Conservation (phyloP, 2,888 invertebrate species). For the Heliconius ethilla region DNA sequence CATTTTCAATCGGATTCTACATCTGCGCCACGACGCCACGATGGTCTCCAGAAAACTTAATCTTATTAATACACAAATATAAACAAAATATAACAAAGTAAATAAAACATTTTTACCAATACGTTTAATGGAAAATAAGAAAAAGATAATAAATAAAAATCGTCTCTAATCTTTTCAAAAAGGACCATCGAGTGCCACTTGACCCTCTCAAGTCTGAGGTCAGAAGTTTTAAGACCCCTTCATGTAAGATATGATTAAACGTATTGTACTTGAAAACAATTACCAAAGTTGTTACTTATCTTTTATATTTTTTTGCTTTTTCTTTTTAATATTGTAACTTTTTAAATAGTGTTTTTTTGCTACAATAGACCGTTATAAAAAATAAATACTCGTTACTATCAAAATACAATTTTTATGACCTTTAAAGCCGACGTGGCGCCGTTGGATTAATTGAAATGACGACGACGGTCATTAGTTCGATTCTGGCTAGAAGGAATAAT, state of each 20-base stretch:
- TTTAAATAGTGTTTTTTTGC: neutral
- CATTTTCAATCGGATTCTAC: too few species aligned
- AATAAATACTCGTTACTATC: neutral
- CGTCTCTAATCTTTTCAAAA: slow-evolving; percentile 9
- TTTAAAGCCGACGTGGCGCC: neutral
- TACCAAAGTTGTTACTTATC: slow-evolving; percentile 10
- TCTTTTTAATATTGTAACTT: slow-evolving; percentile 1
- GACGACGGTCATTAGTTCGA: too few species aligned
- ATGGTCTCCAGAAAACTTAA: too few species aligned
- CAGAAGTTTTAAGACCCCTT: slow-evolving; percentile 25
- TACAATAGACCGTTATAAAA: neutral
- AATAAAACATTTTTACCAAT: neutral
- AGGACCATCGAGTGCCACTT: slow-evolving; percentile 11
- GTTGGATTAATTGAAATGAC: neutral
- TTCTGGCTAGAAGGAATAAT: too few species aligned
- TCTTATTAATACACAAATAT: neutral
- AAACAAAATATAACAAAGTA: neutral
- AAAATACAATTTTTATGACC: neutral
- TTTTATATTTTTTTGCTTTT: neutral
- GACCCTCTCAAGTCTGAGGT: slow-evolving; percentile 17
- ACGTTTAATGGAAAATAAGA: neutral
- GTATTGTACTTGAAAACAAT: slow-evolving; percentile 13
- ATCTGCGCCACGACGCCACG: too few species aligned
- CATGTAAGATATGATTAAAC: slow-evolving; percentile 18
- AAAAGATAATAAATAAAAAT: slow-evolving; percentile 7